A percentile compares a stretch with the other conserved stretches of the same genome.
These are phyloP conservation scores for Orthosia gracilis DNA, from an alignment of 2,888 invertebrate species.

Conservation along the genomic window DNA sequence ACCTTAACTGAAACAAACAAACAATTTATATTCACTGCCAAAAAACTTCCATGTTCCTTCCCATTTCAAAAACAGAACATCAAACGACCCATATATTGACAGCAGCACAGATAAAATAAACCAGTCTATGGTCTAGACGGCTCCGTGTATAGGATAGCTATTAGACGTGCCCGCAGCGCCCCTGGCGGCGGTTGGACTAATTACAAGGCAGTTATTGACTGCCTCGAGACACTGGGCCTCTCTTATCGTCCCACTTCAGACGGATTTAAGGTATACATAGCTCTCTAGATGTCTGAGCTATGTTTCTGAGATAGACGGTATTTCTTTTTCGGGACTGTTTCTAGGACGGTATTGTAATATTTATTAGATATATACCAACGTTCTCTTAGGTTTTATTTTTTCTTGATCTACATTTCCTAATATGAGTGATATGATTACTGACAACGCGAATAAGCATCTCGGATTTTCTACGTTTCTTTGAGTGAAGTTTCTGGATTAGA, in stretches of 20 bases:
- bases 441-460: not conserved
- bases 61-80: not conserved
- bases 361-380: not conserved
- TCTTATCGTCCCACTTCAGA: constrained; percentile 52
- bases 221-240: constrained; percentile 41
- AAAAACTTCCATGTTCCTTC: constrained; percentile 8
- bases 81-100: constrained; percentile 6
- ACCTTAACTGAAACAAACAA: not conserved
- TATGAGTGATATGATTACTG: too few relatives aligned
- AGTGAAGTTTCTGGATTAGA: not conserved
- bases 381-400: not conserved
- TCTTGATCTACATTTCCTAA: not conserved
- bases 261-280: constrained; percentile 28
- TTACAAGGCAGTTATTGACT: constrained; percentile 53
- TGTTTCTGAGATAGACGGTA: constrained; percentile 20
- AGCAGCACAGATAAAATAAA: constrained; percentile 9
- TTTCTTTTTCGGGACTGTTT: not conserved
- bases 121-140: constrained; percentile 39
- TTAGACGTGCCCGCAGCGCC: constrained; percentile 16
- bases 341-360: constrained; percentile 7
- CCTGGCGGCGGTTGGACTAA: constrained; percentile 26
- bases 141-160: constrained; percentile 3
- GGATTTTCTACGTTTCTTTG: constrained; percentile 1
- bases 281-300: constrained; percentile 26
- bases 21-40: not conserved